A percentile compares a stretch with the other conserved stretches of the same genome.
These are phyloP conservation scores for Macrosiphum euphorbiae DNA, from an alignment of 2,888 invertebrate genomes.

Conservation along the genomic window DNA sequence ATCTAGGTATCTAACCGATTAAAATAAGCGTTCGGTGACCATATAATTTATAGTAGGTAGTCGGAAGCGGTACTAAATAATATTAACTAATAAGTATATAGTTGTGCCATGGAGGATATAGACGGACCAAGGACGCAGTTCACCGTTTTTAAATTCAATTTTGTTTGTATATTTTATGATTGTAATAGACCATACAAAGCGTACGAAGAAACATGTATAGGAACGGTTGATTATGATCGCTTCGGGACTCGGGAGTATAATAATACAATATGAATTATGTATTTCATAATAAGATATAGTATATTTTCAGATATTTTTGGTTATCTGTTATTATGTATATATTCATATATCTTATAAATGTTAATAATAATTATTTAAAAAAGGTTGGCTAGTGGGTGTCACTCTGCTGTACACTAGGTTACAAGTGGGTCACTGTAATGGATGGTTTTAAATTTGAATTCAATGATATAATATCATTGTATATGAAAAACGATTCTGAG, in stretches of 20 bases:
- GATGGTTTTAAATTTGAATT: too few species aligned
- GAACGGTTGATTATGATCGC: background rate
- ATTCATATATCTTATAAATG: background rate
- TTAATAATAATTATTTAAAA: background rate
- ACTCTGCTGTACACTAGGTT: too few species aligned
- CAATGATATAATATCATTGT: too few species aligned
- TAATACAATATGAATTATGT: background rate
- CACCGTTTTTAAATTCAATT: background rate
- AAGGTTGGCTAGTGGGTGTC: background rate
- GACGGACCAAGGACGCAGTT: background rate
- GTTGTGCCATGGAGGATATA: background rate
- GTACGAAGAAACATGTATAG: background rate
- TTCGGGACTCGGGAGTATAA: background rate
- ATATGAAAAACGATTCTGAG: too few species aligned
- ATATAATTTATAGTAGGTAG: background rate
- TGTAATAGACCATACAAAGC: background rate
- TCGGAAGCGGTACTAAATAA: background rate
- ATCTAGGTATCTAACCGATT: background rate
- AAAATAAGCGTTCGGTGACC: background rate
- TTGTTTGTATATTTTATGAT: background rate
- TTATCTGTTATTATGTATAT: background rate
- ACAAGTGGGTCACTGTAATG: too few species aligned
- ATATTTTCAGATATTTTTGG: background rate
- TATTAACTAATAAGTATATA: background rate
- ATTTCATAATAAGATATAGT: background rate